Conservation (phyloP, 2,888 invertebrate genomes). For the Seladonia tumulorum region DNA sequence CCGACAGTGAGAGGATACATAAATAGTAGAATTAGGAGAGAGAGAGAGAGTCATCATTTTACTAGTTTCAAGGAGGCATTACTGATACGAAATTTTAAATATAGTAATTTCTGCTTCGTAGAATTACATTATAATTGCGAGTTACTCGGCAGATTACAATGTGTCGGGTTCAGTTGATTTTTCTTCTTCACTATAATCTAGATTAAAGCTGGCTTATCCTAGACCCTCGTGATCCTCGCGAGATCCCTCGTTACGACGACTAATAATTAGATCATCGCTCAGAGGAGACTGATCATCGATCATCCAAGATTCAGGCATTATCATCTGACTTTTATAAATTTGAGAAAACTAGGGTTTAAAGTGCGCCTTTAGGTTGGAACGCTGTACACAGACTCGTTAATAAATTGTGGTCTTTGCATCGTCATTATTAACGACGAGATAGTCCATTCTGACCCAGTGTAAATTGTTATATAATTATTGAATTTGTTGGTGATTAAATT, state of each 20-base stretch:
- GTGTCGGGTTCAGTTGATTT: neutral
- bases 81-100: neutral
- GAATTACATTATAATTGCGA: neutral
- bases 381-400: too few species aligned
- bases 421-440: too few species aligned
- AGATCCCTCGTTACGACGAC: neutral
- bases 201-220: neutral
- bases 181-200: neutral
- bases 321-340: neutral
- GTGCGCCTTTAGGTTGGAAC: neutral
- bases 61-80: too few species aligned
- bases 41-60: too few species aligned
- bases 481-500: too few species aligned
- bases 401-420: too few species aligned
- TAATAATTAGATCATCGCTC: neutral
- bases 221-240: neutral
- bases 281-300: neutral
- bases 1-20: too few species aligned
- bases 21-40: too few species aligned
- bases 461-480: too few species aligned
- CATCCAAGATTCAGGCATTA: neutral
- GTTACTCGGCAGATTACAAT: neutral
- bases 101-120: neutral
- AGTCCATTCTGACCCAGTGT: too few species aligned
- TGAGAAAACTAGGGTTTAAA: neutral